These are phyloP conservation scores for Podotricha telesiphe DNA, from an alignment of 2,888 invertebrate species.

Conservation along the genomic window DNA sequence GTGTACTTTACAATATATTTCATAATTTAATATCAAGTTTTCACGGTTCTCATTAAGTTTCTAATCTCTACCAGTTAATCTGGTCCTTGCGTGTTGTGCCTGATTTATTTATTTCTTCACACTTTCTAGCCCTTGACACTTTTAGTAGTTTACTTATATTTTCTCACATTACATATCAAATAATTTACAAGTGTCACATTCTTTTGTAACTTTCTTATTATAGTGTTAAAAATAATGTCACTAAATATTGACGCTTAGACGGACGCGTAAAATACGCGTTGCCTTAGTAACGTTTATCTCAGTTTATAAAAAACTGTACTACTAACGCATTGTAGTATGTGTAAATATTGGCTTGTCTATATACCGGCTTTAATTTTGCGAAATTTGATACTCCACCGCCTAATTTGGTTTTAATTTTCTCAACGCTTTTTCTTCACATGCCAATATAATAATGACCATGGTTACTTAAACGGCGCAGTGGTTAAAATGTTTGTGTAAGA, in stretches of 20 bases:
- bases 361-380: no score
- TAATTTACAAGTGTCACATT: neutral
- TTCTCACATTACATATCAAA: neutral
- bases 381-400: no score
- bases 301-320: neutral
- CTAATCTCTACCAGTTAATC: slow-evolving; percentile 35
- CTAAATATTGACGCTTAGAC: neutral
- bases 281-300: no score
- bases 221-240: neutral
- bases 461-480: no score
- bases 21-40: slow-evolving; percentile 11
- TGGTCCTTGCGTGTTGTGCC: slow-evolving; percentile 19
- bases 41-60: slow-evolving; percentile 38
- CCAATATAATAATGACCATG: no score
- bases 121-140: slow-evolving; percentile 20
- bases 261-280: no score
- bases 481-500: no score
- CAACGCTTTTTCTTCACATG: no score
- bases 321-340: no score
- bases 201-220: neutral
- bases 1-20: slow-evolving; percentile 1
- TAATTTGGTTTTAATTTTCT: no score
- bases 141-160: slow-evolving; percentile 4
- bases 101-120: neutral
- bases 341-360: no score